Conservation (phyloP, 2,113 vertebrate genomes). For the Mystacornis crossleyi region DNA sequence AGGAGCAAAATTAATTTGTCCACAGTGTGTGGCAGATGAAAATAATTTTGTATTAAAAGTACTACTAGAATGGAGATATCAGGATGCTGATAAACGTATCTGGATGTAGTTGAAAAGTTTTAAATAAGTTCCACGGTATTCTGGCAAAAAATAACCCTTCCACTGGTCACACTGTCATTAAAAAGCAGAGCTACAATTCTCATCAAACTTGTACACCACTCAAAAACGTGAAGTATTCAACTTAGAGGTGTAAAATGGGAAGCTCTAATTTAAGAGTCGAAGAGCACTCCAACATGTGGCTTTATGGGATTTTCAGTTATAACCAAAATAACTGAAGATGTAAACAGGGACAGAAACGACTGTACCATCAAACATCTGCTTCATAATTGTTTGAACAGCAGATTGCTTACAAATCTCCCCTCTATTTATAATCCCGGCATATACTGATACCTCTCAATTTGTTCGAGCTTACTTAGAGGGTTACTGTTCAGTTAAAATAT, state of each 20-base stretch:
- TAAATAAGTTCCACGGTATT: neutral
- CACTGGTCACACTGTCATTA: neutral
- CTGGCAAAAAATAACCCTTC: neutral
- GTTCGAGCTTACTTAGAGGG: conserved; percentile 42
- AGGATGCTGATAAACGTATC: neutral
- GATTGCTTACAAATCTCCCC: conserved; percentile 67
- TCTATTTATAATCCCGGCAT: conserved; percentile 70
- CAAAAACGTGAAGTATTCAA: conserved; percentile 24
- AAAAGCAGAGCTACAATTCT: neutral
- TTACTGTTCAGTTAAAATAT: neutral
- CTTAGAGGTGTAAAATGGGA: conserved; percentile 24
- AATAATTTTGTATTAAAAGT: neutral
- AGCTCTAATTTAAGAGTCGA: conserved; percentile 38
- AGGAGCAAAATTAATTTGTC: neutral
- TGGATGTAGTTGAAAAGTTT: neutral
- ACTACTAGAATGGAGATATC: neutral
- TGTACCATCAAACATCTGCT: conserved; percentile 75
- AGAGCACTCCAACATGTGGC: conserved; percentile 6
- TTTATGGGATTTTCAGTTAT: conserved; percentile 72
- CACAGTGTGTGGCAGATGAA: neutral
- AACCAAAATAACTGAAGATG: conserved; percentile 73
- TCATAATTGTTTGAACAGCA: conserved; percentile 76
- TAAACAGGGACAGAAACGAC: conserved; percentile 73
- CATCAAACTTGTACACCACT: neutral
- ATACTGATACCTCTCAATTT: conserved; percentile 40